A percentile compares a stretch with the other conserved stretches of the same genome.
Conservation (phyloP, 2,797 vertebrate genomes). For the Gorsachius magnificus region DNA sequence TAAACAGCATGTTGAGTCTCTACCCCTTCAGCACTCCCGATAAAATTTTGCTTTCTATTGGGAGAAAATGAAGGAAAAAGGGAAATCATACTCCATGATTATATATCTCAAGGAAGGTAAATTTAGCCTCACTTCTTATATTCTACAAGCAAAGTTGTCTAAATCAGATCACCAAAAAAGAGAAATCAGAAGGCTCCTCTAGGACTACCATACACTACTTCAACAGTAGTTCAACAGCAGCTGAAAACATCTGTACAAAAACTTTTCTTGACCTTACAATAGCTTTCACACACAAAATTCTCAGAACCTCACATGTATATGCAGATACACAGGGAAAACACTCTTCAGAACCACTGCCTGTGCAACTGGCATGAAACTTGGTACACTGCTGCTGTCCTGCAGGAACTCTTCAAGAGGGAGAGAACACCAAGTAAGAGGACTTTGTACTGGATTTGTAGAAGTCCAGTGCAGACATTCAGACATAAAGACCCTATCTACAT, state of each 20-base stretch:
- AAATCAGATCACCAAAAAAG: neutral
- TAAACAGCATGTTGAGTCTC: neutral
- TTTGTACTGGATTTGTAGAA: neutral
- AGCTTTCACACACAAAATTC: neutral
- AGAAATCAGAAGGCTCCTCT: neutral
- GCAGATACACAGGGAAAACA: neutral
- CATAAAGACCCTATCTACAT: neutral
- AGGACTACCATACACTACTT: neutral
- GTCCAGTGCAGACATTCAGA: neutral
- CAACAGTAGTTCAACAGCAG: neutral
- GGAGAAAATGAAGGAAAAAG: neutral
- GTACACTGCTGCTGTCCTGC: neutral
- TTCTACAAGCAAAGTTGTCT: neutral
- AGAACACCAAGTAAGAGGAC: neutral
- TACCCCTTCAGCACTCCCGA: neutral
- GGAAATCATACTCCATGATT: neutral
- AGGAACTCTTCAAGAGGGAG: neutral
- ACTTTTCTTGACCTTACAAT: neutral
- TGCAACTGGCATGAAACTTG: neutral
- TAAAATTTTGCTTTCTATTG: neutral
- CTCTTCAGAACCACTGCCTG: neutral
- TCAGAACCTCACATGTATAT: neutral
- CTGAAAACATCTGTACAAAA: neutral
- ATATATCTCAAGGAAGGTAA: neutral
- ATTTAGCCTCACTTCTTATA: neutral